Conservation (phyloP, 2,888 invertebrate species). For the Brachynemurus nebulosus region DNA sequence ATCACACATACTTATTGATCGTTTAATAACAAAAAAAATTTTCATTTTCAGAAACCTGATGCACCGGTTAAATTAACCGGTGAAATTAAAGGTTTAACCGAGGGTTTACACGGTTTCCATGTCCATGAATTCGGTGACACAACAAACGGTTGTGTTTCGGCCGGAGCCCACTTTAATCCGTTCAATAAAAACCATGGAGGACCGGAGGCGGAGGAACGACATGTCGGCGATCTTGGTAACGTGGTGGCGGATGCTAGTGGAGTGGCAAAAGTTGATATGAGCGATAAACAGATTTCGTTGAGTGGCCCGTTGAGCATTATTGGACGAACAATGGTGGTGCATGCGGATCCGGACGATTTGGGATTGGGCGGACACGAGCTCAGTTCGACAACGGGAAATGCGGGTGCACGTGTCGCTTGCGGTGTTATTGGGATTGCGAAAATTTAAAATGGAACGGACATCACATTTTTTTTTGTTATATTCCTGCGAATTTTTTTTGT, state of each 20-base stretch:
- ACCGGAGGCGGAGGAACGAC: conserved; percentile 56
- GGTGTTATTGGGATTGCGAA: conserved; percentile 76
- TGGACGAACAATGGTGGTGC: conserved; percentile 78
- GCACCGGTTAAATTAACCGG: conserved; percentile 67
- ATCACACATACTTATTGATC: background rate
- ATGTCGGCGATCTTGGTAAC: conserved; percentile 87
- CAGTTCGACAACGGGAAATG: conserved; percentile 89
- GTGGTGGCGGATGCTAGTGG: conserved; percentile 49
- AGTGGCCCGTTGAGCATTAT: conserved; percentile 61
- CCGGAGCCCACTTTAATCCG: conserved; percentile 91
- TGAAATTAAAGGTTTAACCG: conserved; percentile 59
- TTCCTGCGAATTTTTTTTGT: no score
- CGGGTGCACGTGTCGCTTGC: conserved; percentile 79
- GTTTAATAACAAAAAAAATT: background rate
- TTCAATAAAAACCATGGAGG: conserved; percentile 66
- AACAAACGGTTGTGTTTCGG: conserved; percentile 90
- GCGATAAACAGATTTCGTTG: conserved; percentile 49
- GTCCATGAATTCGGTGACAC: conserved; percentile 95
- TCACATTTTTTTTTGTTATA: no score
- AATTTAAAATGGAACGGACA: no score
- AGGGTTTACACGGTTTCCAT: conserved; percentile 83
- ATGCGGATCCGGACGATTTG: conserved; percentile 86
- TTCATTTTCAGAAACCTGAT: conserved; percentile 35
- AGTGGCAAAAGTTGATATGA: conserved; percentile 48
- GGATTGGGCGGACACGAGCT: conserved; percentile 87